phyloP scores from a whole-genome alignment of 2,888 invertebrate species.

The Caenorhabditis sinica region DNA sequence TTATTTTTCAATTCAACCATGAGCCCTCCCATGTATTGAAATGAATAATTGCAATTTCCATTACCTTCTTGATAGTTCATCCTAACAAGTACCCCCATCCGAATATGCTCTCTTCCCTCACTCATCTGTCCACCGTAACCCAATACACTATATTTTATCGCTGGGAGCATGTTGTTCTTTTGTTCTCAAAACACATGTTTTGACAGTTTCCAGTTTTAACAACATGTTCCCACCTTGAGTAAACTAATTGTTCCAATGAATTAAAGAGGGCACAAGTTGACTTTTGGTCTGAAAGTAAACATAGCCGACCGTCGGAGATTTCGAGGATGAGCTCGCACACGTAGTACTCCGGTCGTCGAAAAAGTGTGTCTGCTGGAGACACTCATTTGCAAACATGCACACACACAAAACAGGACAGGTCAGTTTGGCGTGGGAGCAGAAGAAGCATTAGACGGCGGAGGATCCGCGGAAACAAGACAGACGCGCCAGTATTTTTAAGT shows the following conservation, averaged over 20 bases:
- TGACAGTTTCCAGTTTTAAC: constrained; percentile 11
- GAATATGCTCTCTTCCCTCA: background rate
- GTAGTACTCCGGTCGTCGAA: constrained; percentile 62
- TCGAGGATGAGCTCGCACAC: constrained; percentile 51
- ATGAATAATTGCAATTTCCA: too few species aligned
- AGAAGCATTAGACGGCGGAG: constrained; percentile 41
- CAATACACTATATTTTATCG: background rate
- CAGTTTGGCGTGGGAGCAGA: constrained; percentile 46
- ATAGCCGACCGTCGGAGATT: constrained; percentile 33
- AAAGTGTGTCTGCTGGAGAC: constrained; percentile 55
- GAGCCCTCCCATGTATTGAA: too few species aligned
- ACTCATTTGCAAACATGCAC: constrained; percentile 55
- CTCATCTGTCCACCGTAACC: constrained; percentile 14
- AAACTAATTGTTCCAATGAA: constrained; percentile 56
- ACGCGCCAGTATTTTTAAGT: constrained; percentile 55
- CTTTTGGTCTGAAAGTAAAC: constrained; percentile 62
- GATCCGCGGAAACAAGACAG: constrained; percentile 53
- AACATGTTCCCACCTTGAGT: constrained; percentile 7
- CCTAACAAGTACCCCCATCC: too few species aligned
- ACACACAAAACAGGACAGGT: constrained; percentile 58
- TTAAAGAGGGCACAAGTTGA: constrained; percentile 42
- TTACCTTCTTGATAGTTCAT: too few species aligned
- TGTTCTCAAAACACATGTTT: background rate
- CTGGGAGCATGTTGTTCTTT: constrained; percentile 22
- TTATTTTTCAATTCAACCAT: too few species aligned